These are phyloP conservation scores for Chironomus tentans DNA, from an alignment of 2,888 invertebrate genomes.

Conservation along the genomic window DNA sequence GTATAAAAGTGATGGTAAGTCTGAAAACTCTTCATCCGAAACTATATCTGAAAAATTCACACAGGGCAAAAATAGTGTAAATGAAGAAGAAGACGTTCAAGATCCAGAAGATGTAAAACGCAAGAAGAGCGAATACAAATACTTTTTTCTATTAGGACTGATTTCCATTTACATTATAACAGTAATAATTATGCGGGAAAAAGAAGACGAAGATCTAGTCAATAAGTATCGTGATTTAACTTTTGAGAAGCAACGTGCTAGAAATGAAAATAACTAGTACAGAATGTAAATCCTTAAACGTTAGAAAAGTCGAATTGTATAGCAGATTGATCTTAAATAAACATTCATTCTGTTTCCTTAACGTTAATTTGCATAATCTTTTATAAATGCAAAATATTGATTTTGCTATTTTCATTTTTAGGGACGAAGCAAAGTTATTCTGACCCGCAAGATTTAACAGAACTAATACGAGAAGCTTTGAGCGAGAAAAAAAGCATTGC, in stretches of 20 bases:
- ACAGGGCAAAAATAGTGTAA: constrained; percentile 28
- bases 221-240: constrained; percentile 27
- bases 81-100: constrained; percentile 28
- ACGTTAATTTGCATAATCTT: not conserved
- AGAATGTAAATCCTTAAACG: not conserved
- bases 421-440: constrained; percentile 55
- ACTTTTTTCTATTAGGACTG: constrained; percentile 29
- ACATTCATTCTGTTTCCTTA: constrained; percentile 3
- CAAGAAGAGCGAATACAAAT: constrained; percentile 20
- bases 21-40: constrained; percentile 27
- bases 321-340: not conserved
- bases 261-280: not conserved
- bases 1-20: constrained; percentile 68
- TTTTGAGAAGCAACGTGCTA: constrained; percentile 1
- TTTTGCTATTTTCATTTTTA: constrained; percentile 35
- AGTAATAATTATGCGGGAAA: constrained; percentile 12
- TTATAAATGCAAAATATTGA: not conserved
- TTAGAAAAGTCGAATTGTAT: not conserved
- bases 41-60: constrained; percentile 29
- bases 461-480: constrained; percentile 53
- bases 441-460: constrained; percentile 50
- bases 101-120: constrained; percentile 26
- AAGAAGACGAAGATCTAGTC: constrained; percentile 23
- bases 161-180: constrained; percentile 18
- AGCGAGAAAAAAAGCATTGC: constrained; percentile 43